These are phyloP conservation scores for Drosophila nr. medialis DNA, from an alignment of 2,888 invertebrate species.

Conservation along the genomic window DNA sequence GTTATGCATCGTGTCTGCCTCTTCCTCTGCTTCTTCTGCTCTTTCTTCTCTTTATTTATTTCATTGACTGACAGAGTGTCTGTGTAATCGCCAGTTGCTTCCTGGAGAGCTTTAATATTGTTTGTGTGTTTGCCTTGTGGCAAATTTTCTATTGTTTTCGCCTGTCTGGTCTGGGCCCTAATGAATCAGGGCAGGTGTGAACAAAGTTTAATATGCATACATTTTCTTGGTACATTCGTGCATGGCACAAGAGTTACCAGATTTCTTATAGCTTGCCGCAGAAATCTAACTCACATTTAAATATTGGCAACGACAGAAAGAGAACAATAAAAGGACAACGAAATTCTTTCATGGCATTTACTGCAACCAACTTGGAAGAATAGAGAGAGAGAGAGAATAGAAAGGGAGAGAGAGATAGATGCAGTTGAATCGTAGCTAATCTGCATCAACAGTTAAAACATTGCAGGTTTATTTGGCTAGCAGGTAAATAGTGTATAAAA, in stretches of 20 bases:
- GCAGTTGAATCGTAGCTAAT: slow-evolving; percentile 6
- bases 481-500: slow-evolving; percentile 30
- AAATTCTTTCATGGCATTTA: slow-evolving; percentile 6
- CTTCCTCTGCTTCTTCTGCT: slow-evolving; percentile 14
- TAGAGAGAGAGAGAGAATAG: background rate
- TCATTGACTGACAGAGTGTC: slow-evolving; percentile 23
- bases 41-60: slow-evolving; percentile 30
- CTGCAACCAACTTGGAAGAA: slow-evolving; percentile 7
- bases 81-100: slow-evolving; percentile 46
- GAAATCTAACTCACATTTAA: slow-evolving; percentile 3
- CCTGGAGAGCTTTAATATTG: slow-evolving; percentile 54
- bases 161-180: slow-evolving; percentile 16
- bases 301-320: slow-evolving; percentile 12
- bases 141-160: slow-evolving; percentile 69
- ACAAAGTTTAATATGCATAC: slow-evolving; percentile 8
- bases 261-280: background rate
- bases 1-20: slow-evolving; percentile 19
- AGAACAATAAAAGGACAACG: background rate
- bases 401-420: background rate
- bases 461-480: slow-evolving; percentile 1
- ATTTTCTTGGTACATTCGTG: slow-evolving; percentile 9
- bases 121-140: slow-evolving; percentile 27
- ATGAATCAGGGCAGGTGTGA: slow-evolving; percentile 34
- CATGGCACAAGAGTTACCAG: slow-evolving; percentile 37
- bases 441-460: slow-evolving; percentile 11